These are phyloP conservation scores for Drymodes brunneopygia DNA, from an alignment of 2,113 vertebrate species.

Conservation along the genomic window DNA sequence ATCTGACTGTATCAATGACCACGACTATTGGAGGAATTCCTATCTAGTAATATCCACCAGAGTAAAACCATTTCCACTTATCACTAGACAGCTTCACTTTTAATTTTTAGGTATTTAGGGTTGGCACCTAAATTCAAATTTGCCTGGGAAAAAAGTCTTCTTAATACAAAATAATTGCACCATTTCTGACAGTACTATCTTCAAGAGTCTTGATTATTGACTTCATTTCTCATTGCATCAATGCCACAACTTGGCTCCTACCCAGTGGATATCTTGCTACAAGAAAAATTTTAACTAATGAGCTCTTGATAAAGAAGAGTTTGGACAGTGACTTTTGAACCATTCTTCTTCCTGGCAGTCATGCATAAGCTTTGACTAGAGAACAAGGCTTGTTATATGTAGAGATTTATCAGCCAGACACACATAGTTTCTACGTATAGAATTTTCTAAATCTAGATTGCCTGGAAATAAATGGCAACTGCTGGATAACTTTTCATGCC, in stretches of 20 bases:
- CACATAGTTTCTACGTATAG: neutral
- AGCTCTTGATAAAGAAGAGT: neutral
- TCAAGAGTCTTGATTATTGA: neutral
- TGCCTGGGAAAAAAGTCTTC: neutral
- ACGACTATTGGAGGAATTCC: neutral
- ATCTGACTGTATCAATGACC: neutral
- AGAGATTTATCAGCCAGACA: neutral
- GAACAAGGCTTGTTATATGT: neutral
- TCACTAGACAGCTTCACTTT: neutral
- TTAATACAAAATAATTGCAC: neutral
- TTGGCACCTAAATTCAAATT: neutral
- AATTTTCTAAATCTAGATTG: neutral
- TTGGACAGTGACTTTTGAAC: neutral
- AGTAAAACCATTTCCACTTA: neutral
- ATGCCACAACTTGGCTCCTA: neutral
- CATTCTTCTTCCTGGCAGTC: neutral
- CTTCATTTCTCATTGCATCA: neutral
- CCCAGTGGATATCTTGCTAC: neutral
- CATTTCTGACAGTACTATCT: neutral
- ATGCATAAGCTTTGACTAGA: neutral
- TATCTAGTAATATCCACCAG: neutral
- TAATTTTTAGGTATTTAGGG: neutral
- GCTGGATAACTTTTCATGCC: neutral
- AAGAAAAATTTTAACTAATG: neutral
- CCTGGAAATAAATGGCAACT: neutral